Conservation (phyloP, 2,113 vertebrate species). For the Triplophysa dalaica region DNA sequence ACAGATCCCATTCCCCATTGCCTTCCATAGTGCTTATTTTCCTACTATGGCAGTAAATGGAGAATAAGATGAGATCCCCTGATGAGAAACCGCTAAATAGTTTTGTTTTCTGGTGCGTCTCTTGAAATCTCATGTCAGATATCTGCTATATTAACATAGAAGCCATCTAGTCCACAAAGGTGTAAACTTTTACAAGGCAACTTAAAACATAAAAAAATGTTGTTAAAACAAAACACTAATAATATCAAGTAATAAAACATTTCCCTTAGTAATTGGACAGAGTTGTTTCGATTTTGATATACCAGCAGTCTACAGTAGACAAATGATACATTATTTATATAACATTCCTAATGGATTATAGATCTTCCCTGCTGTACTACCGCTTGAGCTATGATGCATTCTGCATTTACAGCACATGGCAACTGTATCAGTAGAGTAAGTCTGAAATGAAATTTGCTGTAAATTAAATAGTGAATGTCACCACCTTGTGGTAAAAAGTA, state of each 20-base stretch:
- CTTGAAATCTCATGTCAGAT: too few species aligned
- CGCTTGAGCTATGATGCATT: not conserved
- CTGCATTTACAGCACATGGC: not conserved
- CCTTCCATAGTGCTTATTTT: too few species aligned
- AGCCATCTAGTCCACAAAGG: too few species aligned
- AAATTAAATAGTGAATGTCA: not conserved
- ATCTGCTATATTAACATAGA: too few species aligned
- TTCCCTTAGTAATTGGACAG: not conserved
- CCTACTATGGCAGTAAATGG: too few species aligned
- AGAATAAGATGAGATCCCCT: too few species aligned
- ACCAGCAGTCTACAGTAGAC: not conserved
- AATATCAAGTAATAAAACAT: not conserved
- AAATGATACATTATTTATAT: not conserved
- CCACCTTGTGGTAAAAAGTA: not conserved
- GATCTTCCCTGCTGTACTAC: not conserved
- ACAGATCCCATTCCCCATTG: too few species aligned
- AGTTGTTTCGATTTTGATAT: conserved; percentile 8
- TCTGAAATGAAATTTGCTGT: not conserved
- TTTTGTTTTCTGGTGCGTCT: too few species aligned
- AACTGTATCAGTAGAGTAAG: not conserved
- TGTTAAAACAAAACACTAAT: not conserved
- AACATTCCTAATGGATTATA: not conserved
- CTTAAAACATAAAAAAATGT: not conserved
- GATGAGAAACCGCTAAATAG: too few species aligned
- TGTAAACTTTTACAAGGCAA: too few species aligned